Evolutionary conservation across 2,113 vertebrate genomes (phyloP).

Genomic region (Struthio camelus): DNA sequence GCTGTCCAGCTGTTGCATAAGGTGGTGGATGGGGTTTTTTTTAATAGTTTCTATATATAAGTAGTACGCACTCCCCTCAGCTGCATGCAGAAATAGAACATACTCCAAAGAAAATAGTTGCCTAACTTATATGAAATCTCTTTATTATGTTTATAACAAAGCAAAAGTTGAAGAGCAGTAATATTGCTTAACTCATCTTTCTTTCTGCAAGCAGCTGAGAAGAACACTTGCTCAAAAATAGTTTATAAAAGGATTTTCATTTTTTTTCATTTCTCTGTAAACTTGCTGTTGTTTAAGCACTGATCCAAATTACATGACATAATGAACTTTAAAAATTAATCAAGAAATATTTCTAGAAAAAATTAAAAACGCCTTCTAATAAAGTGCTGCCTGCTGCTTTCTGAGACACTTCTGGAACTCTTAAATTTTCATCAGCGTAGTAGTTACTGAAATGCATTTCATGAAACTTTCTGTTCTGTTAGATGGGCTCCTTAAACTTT

Average conservation of each 20-base stretch:
- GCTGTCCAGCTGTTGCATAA: not conserved
- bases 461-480: not conserved
- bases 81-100: not conserved
- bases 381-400: not conserved
- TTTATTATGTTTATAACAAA: slow-evolving; percentile 6
- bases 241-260: not conserved
- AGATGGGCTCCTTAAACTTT: not conserved
- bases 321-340: not conserved
- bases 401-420: not conserved
- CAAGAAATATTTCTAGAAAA: not conserved
- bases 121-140: slow-evolving; percentile 2
- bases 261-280: not conserved
- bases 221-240: slow-evolving; percentile 7
- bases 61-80: not conserved
- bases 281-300: not conserved
- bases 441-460: not conserved
- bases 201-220: not conserved
- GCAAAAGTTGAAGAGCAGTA: not conserved
- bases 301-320: not conserved
- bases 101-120: slow-evolving; percentile 17
- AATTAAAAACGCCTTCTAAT: not conserved
- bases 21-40: not conserved
- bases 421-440: not conserved
- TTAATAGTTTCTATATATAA: slow-evolving; percentile 5
- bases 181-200: slow-evolving; percentile 1